phyloP scores from a whole-genome alignment of 2,888 invertebrate species.

The Ormyrus rosae region DNA sequence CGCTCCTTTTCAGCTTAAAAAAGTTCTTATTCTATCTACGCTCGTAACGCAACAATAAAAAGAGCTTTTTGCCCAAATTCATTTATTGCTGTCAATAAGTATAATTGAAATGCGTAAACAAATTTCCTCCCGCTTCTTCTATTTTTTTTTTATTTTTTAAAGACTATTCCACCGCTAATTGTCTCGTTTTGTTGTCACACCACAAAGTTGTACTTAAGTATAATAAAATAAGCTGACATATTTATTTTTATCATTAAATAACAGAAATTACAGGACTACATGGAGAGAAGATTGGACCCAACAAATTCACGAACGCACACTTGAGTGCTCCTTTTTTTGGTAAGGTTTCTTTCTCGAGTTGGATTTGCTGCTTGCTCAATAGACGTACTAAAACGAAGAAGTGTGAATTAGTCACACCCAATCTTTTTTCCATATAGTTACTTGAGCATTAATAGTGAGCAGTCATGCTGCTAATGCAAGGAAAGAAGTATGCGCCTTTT shows the following conservation, averaged over 20 bases:
- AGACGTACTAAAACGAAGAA: too few relatives aligned
- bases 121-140: slow-evolving; percentile 19
- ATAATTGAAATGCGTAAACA: slow-evolving; percentile 43
- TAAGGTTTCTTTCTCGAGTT: slow-evolving; percentile 21
- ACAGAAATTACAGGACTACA: slow-evolving; percentile 56
- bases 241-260: slow-evolving; percentile 51
- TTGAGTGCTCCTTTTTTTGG: background rate
- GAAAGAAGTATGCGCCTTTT: slow-evolving; percentile 25
- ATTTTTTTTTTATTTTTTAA: slow-evolving; percentile 36
- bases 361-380: background rate
- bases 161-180: slow-evolving; percentile 56
- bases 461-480: slow-evolving; percentile 17
- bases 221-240: slow-evolving; percentile 55
- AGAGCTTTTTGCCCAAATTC: slow-evolving; percentile 21
- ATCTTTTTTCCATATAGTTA: too few relatives aligned
- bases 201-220: slow-evolving; percentile 54
- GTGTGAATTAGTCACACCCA: too few relatives aligned
- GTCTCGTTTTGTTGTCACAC: slow-evolving; percentile 55
- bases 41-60: slow-evolving; percentile 30
- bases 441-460: slow-evolving; percentile 43
- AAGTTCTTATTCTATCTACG: slow-evolving; percentile 11
- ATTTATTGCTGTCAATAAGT: slow-evolving; percentile 53
- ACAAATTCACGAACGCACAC: too few relatives aligned
- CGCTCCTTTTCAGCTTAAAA: slow-evolving; percentile 17
- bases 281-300: too few relatives aligned